Conservation (phyloP, 2,797 vertebrate species). For the Pelobates cultripes region DNA sequence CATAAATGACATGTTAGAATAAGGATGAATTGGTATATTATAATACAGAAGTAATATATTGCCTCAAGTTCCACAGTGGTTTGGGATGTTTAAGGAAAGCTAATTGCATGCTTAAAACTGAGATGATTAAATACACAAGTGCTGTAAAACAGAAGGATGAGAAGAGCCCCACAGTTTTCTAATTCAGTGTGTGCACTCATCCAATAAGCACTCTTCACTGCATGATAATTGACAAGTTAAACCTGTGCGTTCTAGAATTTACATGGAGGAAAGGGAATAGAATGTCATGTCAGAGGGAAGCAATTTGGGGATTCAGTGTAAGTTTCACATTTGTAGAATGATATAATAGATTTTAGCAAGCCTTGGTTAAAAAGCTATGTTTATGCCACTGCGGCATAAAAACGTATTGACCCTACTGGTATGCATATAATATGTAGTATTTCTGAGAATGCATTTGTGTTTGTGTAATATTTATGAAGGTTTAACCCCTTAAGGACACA, state of each 20-base stretch:
- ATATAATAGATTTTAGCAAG: not conserved
- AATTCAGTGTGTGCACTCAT: slow-evolving; percentile 50
- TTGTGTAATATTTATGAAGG: too few species aligned
- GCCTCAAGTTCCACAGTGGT: slow-evolving; percentile 46
- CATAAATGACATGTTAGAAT: slow-evolving; percentile 33
- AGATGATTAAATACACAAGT: slow-evolving; percentile 53
- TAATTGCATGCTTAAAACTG: slow-evolving; percentile 48
- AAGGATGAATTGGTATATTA: slow-evolving; percentile 35
- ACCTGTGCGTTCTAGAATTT: slow-evolving; percentile 32
- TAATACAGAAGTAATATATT: slow-evolving; percentile 47
- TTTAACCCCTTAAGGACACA: too few species aligned
- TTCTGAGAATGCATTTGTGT: too few species aligned
- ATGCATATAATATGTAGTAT: too few species aligned
- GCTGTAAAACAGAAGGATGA: slow-evolving; percentile 51
- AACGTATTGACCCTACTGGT: too few species aligned
- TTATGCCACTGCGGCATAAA: too few species aligned
- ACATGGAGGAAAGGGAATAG: slow-evolving; percentile 20
- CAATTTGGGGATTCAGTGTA: slow-evolving; percentile 25
- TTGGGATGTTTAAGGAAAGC: slow-evolving; percentile 50
- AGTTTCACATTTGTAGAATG: slow-evolving; percentile 27
- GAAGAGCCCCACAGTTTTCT: slow-evolving; percentile 40
- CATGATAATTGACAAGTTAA: slow-evolving; percentile 50
- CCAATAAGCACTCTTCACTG: slow-evolving; percentile 46
- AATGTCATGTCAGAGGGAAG: slow-evolving; percentile 34
- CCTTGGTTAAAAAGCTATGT: too few species aligned